phyloP scores from a whole-genome alignment of 2,113 vertebrate genomes.

The Sphaerodactylus townsendi region DNA sequence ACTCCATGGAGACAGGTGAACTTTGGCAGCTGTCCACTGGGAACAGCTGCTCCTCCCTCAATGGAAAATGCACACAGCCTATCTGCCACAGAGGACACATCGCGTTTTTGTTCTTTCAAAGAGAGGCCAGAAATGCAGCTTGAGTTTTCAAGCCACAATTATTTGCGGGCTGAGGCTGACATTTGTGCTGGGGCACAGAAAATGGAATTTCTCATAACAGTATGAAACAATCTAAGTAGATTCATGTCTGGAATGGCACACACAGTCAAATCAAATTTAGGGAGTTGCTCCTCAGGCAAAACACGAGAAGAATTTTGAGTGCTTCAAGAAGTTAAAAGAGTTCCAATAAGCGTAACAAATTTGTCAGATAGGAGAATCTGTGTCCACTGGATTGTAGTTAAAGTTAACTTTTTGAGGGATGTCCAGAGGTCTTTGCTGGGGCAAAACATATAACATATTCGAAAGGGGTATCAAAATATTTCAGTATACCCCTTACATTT shows the following conservation, averaged over 20 bases:
- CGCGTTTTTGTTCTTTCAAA: slow-evolving; percentile 15
- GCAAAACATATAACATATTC: neutral
- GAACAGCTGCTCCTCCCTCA: slow-evolving; percentile 54
- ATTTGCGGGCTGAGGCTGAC: slow-evolving; percentile 39
- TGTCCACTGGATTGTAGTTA: neutral
- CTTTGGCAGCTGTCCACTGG: slow-evolving; percentile 64
- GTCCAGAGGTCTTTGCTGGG: neutral
- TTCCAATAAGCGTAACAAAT: neutral
- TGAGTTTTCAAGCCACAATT: slow-evolving; percentile 44
- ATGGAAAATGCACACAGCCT: slow-evolving; percentile 30
- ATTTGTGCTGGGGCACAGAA: slow-evolving; percentile 29
- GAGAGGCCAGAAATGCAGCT: slow-evolving; percentile 56
- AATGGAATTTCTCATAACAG: slow-evolving; percentile 8
- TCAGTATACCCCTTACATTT: too few relatives aligned
- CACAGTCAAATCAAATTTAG: neutral
- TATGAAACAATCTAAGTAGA: neutral
- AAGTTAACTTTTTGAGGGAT: neutral
- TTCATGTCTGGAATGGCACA: neutral
- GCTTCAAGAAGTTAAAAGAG: neutral
- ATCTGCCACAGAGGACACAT: slow-evolving; percentile 42
- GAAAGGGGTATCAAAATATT: too few relatives aligned
- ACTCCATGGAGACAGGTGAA: slow-evolving; percentile 65
- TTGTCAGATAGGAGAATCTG: neutral
- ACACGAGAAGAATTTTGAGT: neutral
- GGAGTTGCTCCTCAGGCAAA: neutral